A percentile compares a stretch with the other conserved stretches of the same genome.
Evolutionary conservation across 2,113 vertebrate species (phyloP).

Genomic region (Barbus barbus): DNA sequence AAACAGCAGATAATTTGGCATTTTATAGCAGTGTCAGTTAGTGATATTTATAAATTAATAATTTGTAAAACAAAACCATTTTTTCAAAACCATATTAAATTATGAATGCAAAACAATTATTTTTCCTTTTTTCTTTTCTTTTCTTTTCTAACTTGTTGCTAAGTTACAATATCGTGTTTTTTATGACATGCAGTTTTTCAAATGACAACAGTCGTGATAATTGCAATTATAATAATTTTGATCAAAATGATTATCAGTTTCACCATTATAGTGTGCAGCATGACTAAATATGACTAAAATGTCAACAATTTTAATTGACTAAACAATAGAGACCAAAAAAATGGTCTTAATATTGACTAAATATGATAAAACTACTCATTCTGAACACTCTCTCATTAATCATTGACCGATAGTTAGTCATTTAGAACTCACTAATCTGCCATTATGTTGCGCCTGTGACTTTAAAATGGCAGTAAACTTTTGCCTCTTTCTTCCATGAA

Average conservation of each 20-base stretch:
- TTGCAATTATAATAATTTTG: not conserved
- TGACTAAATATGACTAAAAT: not conserved
- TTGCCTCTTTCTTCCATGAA: conserved; percentile 8
- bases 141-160: no score
- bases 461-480: not conserved
- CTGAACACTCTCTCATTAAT: not conserved
- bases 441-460: not conserved
- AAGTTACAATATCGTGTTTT: not conserved
- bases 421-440: not conserved
- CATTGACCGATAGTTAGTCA: not conserved
- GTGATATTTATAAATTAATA: no score
- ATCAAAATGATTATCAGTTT: not conserved
- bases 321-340: not conserved
- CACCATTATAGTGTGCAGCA: not conserved
- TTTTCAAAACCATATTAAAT: not conserved
- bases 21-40: not conserved
- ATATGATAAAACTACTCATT: not conserved
- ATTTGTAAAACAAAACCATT: no score
- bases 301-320: not conserved
- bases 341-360: not conserved
- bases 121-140: not conserved
- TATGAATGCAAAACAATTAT: no score
- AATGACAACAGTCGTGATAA: not conserved
- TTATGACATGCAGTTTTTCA: not conserved
- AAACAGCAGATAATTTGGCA: not conserved